phyloP scores from a whole-genome alignment of 2,797 vertebrate genomes.

The Diglossa cyanea region DNA sequence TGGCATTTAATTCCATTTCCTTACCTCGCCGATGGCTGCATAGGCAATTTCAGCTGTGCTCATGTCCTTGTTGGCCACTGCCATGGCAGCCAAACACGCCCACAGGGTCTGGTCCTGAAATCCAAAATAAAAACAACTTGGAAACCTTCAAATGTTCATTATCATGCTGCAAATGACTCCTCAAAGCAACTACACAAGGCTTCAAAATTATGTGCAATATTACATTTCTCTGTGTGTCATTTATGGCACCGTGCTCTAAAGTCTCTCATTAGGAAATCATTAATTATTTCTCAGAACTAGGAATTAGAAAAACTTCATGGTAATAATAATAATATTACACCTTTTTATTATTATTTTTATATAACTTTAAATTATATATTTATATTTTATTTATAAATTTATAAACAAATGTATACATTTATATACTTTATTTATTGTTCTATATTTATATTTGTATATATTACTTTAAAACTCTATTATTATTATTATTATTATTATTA shows the following conservation, averaged over 20 bases:
- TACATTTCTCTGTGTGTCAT: not conserved
- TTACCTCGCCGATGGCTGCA: slow-evolving; percentile 89
- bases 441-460: not conserved
- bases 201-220: not conserved
- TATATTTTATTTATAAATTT: not conserved
- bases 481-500: too few relatives aligned
- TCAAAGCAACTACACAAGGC: not conserved
- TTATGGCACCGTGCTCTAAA: not conserved
- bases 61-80: slow-evolving; percentile 88
- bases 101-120: slow-evolving; percentile 89
- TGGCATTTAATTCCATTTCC: not conserved
- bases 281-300: not conserved
- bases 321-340: not conserved
- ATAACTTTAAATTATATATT: not conserved
- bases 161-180: not conserved
- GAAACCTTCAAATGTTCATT: not conserved
- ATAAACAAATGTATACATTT: not conserved
- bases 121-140: not conserved
- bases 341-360: not conserved
- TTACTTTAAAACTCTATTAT: too few relatives aligned
- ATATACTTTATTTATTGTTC: too few relatives aligned
- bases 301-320: not conserved
- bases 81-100: slow-evolving; percentile 95
- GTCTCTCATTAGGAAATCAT: not conserved
- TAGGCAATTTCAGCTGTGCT: slow-evolving; percentile 89